Conservation (phyloP, 2,113 vertebrate genomes). For the Camelus bactrianus region DNA sequence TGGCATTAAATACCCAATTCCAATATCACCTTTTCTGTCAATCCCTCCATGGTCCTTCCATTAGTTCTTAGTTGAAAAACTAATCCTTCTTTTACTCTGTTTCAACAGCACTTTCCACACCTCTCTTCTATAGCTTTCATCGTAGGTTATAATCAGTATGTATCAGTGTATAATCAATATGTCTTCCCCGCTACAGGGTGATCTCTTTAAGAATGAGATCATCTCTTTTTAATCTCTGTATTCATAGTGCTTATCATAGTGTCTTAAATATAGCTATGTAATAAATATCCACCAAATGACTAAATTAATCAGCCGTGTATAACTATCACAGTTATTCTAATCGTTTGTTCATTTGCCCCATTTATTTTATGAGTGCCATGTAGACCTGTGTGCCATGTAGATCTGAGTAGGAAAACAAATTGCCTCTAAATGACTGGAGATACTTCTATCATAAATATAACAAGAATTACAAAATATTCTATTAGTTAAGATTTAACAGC, state of each 20-base stretch:
- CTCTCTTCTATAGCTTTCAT: background rate
- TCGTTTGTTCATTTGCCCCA: background rate
- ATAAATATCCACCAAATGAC: background rate
- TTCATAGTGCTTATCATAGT: background rate
- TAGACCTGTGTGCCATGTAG: background rate
- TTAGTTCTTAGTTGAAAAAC: background rate
- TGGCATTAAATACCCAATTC: background rate
- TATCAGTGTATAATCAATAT: background rate
- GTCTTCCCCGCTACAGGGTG: background rate
- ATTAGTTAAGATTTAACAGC: background rate
- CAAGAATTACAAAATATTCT: background rate
- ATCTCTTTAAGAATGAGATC: background rate
- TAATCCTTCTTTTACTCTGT: background rate
- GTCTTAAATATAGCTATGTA: background rate
- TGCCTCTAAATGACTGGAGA: background rate
- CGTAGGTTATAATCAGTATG: background rate
- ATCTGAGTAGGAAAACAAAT: background rate
- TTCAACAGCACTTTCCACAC: background rate
- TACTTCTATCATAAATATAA: conserved; percentile 4
- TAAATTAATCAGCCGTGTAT: background rate
- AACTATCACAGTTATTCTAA: background rate
- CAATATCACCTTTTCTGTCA: background rate
- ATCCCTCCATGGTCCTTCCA: background rate
- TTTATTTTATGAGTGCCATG: background rate
- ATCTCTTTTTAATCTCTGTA: background rate